Evolutionary conservation across 2,888 invertebrate species (phyloP).

Genomic region (Ceramica pisi): DNA sequence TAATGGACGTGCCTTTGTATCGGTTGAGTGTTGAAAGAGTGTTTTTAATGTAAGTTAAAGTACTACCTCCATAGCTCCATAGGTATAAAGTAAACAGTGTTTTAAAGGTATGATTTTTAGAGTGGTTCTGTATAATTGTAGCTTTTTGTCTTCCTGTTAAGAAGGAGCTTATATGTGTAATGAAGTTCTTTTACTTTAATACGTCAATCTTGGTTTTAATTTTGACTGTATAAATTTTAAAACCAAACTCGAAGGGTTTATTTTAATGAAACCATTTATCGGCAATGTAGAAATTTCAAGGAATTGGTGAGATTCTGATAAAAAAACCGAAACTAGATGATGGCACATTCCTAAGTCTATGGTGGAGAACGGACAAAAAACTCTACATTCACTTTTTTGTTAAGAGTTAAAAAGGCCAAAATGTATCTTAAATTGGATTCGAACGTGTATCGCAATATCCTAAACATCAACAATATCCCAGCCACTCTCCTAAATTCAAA

Average conservation of each 20-base stretch:
- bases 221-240: too few species aligned
- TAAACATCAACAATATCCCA: not conserved
- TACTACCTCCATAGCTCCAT: not conserved
- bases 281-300: not conserved
- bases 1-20: conserved; percentile 58
- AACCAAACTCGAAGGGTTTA: too few species aligned
- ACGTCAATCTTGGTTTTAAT: too few species aligned
- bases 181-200: not conserved
- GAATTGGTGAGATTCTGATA: not conserved
- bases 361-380: not conserved
- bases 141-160: not conserved
- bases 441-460: not conserved
- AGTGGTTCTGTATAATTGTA: not conserved
- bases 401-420: too few species aligned
- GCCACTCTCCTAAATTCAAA: conserved; percentile 39
- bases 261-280: too few species aligned
- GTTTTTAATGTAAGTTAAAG: conserved; percentile 27
- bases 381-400: not conserved
- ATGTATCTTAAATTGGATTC: not conserved
- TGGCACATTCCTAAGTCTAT: too few species aligned
- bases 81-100: not conserved
- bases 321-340: too few species aligned
- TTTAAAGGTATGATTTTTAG: not conserved
- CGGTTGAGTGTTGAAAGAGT: conserved; percentile 43
- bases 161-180: too few species aligned